Base-by-base conservation (phyloP, 2,888 invertebrate genomes). In the Synanthedon andrenaeformis region DNA sequence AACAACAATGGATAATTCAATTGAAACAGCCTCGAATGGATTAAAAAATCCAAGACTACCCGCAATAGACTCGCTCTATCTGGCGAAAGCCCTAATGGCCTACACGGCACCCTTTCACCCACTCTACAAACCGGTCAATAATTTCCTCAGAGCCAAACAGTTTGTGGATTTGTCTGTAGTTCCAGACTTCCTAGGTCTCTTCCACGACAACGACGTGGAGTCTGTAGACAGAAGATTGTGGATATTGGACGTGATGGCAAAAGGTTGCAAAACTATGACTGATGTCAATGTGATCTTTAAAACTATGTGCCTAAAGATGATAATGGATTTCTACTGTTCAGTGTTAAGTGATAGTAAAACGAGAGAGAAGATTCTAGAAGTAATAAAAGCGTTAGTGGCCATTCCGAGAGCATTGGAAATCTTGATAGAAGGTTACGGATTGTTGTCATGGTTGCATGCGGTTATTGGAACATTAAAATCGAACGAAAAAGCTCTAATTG, bases 121-220 rank as follows among this genome's bases (percentile, higher is more conserved):
- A 0, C 89, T 97, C 63, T 97, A 95, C 76, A 89, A 91, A 61
- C 91, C 93, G 0, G 83, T 97, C n/a, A 92, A 93, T 69, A 90
- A 91, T 65, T 96, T 93, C 74, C 79, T 96, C 42, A 90, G 93
- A 66, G 91, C 94, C 2, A 96, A 95, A 74, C 91, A 93, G 11
- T 89, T 89, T 8, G 89, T 96, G 13, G 92, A 96, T 69, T 83
- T 96, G 13, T 89, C 90, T 12, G 89, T 91, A 3, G 92, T 97
- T n/a, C 97, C 97, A 0, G 97, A 97, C 72, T 92, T 97, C 67
- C 91, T 95, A 57, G 92, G 93, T 53, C 90, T 97, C 42, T 93
- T 97, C 69, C 93, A 95, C 70, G 95, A 94, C 58, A 89, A 92
- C 10, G 93, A 94, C 54, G 87, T 94, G 0, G 90, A 93, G 62